Base-by-base conservation (phyloP, 2,797 vertebrate genomes). In the Smutsia temminckii region DNA sequence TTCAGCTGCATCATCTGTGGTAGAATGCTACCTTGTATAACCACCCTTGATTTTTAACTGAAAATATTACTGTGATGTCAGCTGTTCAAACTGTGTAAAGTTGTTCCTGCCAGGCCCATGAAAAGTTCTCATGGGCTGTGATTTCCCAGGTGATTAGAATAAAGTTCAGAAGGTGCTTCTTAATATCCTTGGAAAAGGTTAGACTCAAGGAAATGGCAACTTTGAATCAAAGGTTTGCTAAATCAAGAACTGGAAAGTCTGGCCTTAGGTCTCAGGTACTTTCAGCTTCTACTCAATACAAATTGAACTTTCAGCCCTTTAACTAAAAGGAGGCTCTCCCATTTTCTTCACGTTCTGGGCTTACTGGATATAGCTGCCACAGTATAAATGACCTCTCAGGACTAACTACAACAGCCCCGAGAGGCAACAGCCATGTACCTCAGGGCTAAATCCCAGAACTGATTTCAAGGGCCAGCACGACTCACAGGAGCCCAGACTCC, bases 81-180 rank as follows among this genome's bases (percentile, higher is more conserved):
- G 74, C 59, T 84, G 34, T 89, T 88, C 79, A 75, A 55, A 89
- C 29, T 37, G 49, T 61, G 49, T 81, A 59, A 86, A 40, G 9
- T 4, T 20, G 64, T 61, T 93, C 34, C 89, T 37, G 53, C 55
- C 14, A 77, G 84, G 49, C 46, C 49, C 69, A 21, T 0, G 21
- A 59, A 42, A 87, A 69, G 10, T 27, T 88, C 51, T 81, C 74
- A 0, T 2, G 13, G 8, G 55, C 69, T 64, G 27, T 37, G 49
- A 40, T 83, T 79, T 87, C 86, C 64, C 92, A 95, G 25, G 57
- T 72, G 80, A 59, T 88, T 32, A 81, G 61, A 93, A 51, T 59
- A 66, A 84, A 92, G 88, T 79, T 88, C 88, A 91, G 94, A 83
- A 6, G 40, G 42, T 25, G 6, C 87, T 89, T 77, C 37, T 71